Base-by-base conservation (phyloP, 2,888 invertebrate genomes). In the Quadriops clusia region DNA sequence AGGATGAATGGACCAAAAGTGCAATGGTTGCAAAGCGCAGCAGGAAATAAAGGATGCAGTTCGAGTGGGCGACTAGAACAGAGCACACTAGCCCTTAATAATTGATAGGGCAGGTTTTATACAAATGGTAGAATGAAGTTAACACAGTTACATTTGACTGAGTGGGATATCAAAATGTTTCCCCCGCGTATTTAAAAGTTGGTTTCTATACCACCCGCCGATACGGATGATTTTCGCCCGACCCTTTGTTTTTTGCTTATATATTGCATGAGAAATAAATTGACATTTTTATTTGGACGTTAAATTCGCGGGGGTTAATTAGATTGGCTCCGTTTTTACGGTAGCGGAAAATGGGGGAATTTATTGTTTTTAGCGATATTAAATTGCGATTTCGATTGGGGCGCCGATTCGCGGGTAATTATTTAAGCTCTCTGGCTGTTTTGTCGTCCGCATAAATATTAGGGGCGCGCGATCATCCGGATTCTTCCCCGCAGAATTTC, bases 91-190 rank as follows among this genome's bases (percentile, higher is more conserved):
- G 25, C 28, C 10, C 33, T 43, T 33, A 45, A 45, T 45, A 44
- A 43, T 45, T 34, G 37, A 45, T 43, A 35, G 28, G 34, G 38
- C 36, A 34, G 44, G 45, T 42, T 44, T 43, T 41, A 45, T 43
- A 44, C 43, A 44, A 45, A 45, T 44, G 43, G 42, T 36, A 38
- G 34, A 43, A 40, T 41, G 41, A 45, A 44, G 40, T 44, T 44
- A 44, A 44, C 41, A 39, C 38, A 38, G 42, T 44, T 44, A 44
- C 33, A 40, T 41, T 41, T 44, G 42, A 42, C 41, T 41, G 44
- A 41, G 41, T 41, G 41, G 41, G 41, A 43, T 44, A 43, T 44
- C 40, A 40, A 38, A 39, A 42, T 42, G 38, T 36, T 32, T 43
- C 42, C 37, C 34, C 30, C 13, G 40, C 28, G 39, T 22, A 22